These are phyloP conservation scores for Drosophila dunni DNA, from an alignment of 1,140 invertebrate species.

Conservation along the genomic window DNA sequence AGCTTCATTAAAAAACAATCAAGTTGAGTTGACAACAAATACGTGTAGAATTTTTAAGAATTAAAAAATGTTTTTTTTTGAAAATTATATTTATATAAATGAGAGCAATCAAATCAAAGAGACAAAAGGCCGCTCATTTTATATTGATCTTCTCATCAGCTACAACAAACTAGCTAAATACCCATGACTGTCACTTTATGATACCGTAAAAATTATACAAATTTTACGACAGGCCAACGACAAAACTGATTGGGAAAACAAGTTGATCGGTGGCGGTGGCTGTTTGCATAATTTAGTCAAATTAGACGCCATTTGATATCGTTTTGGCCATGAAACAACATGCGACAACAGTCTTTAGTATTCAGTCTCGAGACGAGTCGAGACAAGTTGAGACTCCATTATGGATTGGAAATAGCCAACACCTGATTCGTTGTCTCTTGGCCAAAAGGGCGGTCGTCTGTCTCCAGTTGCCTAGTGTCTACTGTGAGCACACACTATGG, in stretches of 20 bases:
- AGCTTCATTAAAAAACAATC: constrained; percentile 79
- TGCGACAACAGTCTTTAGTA: constrained; percentile 14
- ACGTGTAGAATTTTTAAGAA: constrained; percentile 5
- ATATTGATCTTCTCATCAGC: background rate
- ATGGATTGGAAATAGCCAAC: constrained; percentile 41
- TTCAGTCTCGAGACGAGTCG: too few relatives aligned
- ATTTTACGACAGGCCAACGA: constrained; percentile 76
- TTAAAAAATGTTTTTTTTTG: constrained; percentile 40
- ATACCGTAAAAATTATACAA: constrained; percentile 80
- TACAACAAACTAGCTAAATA: constrained; percentile 66
- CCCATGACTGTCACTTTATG: constrained; percentile 73
- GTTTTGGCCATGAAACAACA: constrained; percentile 36
- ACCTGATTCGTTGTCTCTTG: constrained; percentile 70
- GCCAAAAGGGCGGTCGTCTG: constrained; percentile 37
- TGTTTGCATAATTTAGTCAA: constrained; percentile 77
- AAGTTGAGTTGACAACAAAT: constrained; percentile 23
- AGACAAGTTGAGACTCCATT: constrained; percentile 35
- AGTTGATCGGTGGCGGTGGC: constrained; percentile 69
- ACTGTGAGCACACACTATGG: constrained; percentile 22
- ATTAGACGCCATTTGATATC: constrained; percentile 69
- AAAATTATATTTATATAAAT: constrained; percentile 58
- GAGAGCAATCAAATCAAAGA: constrained; percentile 74
- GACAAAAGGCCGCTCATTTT: constrained; percentile 44
- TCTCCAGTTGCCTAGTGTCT: constrained; percentile 18
- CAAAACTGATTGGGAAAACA: constrained; percentile 80